A percentile compares a stretch with the other conserved stretches of the same genome.
Conservation (phyloP, 2,797 vertebrate genomes). For the Miichthys miiuy region DNA sequence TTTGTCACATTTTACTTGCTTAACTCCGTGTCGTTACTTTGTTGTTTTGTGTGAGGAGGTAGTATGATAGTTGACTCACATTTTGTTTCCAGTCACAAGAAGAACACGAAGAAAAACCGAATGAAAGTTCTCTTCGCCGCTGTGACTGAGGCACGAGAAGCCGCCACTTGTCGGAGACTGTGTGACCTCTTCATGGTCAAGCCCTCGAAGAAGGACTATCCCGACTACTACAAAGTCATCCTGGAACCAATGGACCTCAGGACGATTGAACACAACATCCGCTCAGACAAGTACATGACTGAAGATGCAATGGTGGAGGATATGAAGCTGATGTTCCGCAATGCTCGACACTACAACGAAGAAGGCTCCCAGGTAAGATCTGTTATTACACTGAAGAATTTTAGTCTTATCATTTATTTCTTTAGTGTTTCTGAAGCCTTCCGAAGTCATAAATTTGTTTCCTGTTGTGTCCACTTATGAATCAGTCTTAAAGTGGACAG, state of each 20-base stretch:
- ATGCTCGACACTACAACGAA: conserved; percentile 98
- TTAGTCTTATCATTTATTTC: not conserved
- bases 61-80: not conserved
- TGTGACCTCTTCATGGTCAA: conserved; percentile 99
- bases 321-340: conserved; percentile 98
- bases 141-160: conserved; percentile 93
- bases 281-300: conserved; percentile 92
- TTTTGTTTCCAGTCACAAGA: conserved; percentile 88
- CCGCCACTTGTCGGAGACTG: conserved; percentile 90
- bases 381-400: not conserved
- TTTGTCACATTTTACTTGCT: conserved; percentile 5
- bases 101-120: conserved; percentile 95
- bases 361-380: conserved; percentile 94
- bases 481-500: not conserved
- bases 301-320: conserved; percentile 96
- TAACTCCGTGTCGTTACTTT: not conserved
- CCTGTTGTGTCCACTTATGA: not conserved
- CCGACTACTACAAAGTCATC: conserved; percentile 99
- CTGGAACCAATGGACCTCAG: conserved; percentile 98
- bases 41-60: not conserved
- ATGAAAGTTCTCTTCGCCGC: conserved; percentile 94
- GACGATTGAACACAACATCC: conserved; percentile 96
- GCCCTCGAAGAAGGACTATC: conserved; percentile 99
- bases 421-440: not conserved
- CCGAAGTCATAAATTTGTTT: not conserved